phyloP scores from a whole-genome alignment of 2,797 vertebrate genomes.

The Poecilia velifera region DNA sequence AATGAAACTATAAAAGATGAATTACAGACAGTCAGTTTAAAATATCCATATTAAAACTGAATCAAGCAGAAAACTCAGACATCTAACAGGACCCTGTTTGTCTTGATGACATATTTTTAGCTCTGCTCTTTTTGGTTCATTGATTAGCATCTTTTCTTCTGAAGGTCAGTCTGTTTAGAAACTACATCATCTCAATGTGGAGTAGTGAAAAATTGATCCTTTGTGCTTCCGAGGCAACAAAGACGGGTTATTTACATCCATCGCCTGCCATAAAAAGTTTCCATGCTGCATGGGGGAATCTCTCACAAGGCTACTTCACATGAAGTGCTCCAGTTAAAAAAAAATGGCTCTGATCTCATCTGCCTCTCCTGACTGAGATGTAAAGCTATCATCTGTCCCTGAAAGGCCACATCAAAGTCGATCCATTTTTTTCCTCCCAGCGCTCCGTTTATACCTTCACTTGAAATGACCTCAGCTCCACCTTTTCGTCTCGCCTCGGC shows the following conservation, averaged over 20 bases:
- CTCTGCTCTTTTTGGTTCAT: background rate
- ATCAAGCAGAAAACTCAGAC: background rate
- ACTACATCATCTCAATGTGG: conserved; percentile 7
- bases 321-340: background rate
- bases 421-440: conserved; percentile 8
- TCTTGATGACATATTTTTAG: background rate
- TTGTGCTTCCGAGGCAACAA: conserved; percentile 13
- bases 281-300: background rate
- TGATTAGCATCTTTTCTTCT: conserved; percentile 27
- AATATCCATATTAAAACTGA: background rate
- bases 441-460: conserved; percentile 41
- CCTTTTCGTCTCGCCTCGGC: conserved; percentile 46
- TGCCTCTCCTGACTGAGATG: conserved; percentile 32
- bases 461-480: conserved; percentile 49
- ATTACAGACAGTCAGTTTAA: background rate
- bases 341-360: background rate
- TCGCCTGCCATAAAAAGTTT: conserved; percentile 6
- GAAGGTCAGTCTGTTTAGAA: background rate
- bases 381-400: conserved; percentile 43
- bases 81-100: background rate
- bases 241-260: conserved; percentile 29
- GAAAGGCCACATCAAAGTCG: conserved; percentile 65
- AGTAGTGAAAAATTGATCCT: conserved; percentile 23
- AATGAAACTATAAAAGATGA: background rate
- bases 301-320: conserved; percentile 12